phyloP scores from a whole-genome alignment of 2,888 invertebrate genomes.

The Melitaea athalia region DNA sequence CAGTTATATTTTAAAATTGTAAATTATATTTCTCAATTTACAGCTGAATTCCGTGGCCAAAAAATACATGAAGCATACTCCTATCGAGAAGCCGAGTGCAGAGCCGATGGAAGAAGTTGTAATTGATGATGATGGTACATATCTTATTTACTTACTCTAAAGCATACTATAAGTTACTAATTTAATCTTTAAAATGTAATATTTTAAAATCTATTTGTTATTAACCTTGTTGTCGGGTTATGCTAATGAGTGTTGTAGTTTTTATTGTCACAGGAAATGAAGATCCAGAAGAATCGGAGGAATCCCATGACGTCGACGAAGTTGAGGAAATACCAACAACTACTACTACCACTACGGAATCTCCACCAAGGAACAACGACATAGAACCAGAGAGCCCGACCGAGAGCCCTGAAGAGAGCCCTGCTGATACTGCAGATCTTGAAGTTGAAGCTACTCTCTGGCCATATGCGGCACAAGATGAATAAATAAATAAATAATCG shows the following conservation, averaged over 20 bases:
- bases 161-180: no score
- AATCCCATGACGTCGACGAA: slow-evolving; percentile 34
- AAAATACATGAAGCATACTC: slow-evolving; percentile 29
- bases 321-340: slow-evolving; percentile 33
- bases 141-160: neutral
- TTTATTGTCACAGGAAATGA: slow-evolving; percentile 36
- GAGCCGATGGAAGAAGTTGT: slow-evolving; percentile 33
- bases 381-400: slow-evolving; percentile 29
- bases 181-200: no score
- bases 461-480: slow-evolving; percentile 28
- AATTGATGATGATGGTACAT: slow-evolving; percentile 35
- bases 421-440: slow-evolving; percentile 28
- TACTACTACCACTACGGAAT: slow-evolving; percentile 20
- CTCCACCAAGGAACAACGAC: slow-evolving; percentile 21
- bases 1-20: neutral
- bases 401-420: slow-evolving; percentile 11
- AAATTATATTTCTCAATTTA: slow-evolving; percentile 6
- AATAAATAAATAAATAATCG: slow-evolving; percentile 13
- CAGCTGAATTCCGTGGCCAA: slow-evolving; percentile 34
- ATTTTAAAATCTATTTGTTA: no score
- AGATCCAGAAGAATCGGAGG: slow-evolving; percentile 35
- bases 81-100: slow-evolving; percentile 28
- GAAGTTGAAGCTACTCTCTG: slow-evolving; percentile 31
- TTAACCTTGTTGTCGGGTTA: neutral
- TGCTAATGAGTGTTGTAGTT: slow-evolving; percentile 19